phyloP scores from a whole-genome alignment of 2,888 invertebrate genomes.

The Eupithecia vulgata region DNA sequence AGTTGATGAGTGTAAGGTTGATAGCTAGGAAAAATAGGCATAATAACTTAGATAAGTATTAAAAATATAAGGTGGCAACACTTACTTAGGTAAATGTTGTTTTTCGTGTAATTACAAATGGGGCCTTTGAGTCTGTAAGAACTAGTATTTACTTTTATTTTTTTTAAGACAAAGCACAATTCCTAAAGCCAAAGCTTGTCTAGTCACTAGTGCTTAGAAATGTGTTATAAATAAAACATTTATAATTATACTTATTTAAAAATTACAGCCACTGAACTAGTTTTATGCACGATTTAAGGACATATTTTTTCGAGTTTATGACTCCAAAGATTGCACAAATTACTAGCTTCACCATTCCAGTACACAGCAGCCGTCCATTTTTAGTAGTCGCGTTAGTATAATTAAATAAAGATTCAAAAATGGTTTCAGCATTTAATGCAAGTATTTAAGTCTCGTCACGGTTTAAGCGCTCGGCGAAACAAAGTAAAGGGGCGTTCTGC shows the following conservation, averaged over 20 bases:
- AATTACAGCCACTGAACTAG: background rate
- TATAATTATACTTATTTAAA: background rate
- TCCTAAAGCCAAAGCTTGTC: constrained; percentile 23
- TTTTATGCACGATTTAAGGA: background rate
- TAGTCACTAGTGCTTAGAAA: constrained; percentile 23
- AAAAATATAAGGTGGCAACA: background rate
- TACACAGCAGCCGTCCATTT: constrained; percentile 58
- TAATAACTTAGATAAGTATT: background rate
- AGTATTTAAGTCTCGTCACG: too few relatives aligned
- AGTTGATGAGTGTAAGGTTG: background rate
- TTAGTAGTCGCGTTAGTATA: constrained; percentile 42
- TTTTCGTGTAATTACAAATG: constrained; percentile 49
- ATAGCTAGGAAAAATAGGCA: background rate
- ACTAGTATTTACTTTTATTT: background rate
- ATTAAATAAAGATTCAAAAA: background rate
- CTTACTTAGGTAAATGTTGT: background rate
- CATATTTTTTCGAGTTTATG: background rate
- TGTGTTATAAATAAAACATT: background rate
- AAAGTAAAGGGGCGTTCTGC: too few relatives aligned
- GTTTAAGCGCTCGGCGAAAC: too few relatives aligned
- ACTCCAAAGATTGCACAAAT: constrained; percentile 33
- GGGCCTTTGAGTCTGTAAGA: constrained; percentile 48
- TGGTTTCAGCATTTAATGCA: background rate
- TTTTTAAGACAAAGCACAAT: background rate
- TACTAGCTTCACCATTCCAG: constrained; percentile 47